These are phyloP conservation scores for Lamprologus sp. DNA, from an alignment of 2,113 vertebrate species.

Conservation along the genomic window DNA sequence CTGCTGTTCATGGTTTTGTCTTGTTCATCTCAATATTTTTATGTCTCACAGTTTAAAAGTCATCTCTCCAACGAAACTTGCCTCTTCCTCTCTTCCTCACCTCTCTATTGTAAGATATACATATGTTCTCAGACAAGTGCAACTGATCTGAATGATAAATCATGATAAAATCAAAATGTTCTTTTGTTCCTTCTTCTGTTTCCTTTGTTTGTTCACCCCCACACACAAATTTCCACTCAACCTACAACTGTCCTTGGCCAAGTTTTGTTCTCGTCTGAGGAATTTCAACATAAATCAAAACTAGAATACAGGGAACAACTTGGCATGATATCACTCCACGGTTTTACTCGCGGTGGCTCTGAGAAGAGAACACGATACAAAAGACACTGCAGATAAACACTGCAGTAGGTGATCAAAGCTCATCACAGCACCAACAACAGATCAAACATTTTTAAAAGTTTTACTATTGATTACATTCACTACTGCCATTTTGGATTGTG, in stretches of 20 bases:
- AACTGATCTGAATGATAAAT: background rate
- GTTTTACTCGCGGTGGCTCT: background rate
- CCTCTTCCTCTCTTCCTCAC: background rate
- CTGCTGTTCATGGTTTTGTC: background rate
- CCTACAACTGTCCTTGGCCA: background rate
- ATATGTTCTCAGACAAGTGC: background rate
- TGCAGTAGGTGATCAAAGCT: background rate
- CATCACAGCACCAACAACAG: background rate
- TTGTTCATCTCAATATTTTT: background rate
- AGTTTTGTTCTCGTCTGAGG: background rate
- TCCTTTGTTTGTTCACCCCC: background rate
- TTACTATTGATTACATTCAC: background rate
- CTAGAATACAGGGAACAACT: background rate
- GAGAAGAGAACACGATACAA: background rate
- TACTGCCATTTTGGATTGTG: background rate
- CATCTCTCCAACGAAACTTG: background rate
- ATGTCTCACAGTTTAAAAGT: background rate
- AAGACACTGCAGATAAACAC: slow-evolving; percentile 1
- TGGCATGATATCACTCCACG: slow-evolving; percentile 1
- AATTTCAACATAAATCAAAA: slow-evolving; percentile 32
- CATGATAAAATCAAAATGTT: background rate
- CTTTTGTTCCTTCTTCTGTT: background rate
- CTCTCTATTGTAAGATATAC: background rate
- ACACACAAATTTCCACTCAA: background rate
- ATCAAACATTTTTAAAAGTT: background rate